Percentiles rank a stretch among this genome's conserved stretches.
phyloP scores from a whole-genome alignment of 2,888 invertebrate genomes.

The Hoplodrina blanda region DNA sequence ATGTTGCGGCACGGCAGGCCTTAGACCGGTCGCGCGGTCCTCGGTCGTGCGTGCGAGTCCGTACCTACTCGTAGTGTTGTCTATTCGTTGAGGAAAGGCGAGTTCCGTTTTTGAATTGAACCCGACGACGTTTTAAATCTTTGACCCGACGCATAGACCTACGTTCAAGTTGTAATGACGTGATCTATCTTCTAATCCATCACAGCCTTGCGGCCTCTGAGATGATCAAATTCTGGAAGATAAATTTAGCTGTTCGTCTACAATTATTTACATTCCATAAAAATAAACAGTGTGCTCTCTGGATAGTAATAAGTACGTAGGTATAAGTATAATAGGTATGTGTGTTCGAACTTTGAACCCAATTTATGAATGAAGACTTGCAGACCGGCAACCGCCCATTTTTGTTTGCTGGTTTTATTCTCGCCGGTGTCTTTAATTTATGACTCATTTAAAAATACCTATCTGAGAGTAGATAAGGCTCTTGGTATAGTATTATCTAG shows the following conservation, averaged over 20 bases:
- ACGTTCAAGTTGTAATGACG: slow-evolving; percentile 24
- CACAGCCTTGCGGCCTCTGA: slow-evolving; percentile 5
- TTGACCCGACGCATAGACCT: background rate
- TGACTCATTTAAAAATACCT: background rate
- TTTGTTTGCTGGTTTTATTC: background rate
- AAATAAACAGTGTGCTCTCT: slow-evolving; percentile 33
- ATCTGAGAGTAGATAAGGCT: background rate
- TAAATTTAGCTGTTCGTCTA: slow-evolving; percentile 25
- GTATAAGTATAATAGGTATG: background rate
- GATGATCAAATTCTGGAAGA: slow-evolving; percentile 26
- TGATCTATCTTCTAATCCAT: slow-evolving; percentile 21
- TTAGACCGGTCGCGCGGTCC: slow-evolving; percentile 64
- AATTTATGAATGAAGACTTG: slow-evolving; percentile 30
- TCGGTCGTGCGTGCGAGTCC: slow-evolving; percentile 33
- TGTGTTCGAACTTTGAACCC: slow-evolving; percentile 53
- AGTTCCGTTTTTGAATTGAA: slow-evolving; percentile 45
- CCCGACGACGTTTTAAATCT: slow-evolving; percentile 2
- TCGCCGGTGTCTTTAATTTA: background rate
- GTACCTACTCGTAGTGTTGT: slow-evolving; percentile 45
- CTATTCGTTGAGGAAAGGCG: slow-evolving; percentile 45
- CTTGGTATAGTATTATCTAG: background rate
- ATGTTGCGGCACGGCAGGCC: slow-evolving; percentile 63
- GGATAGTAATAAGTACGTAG: background rate
- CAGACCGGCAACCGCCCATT: background rate
- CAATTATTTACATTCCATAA: slow-evolving; percentile 40